phyloP scores from a whole-genome alignment of 2,888 invertebrate species.

The Melangyna quadrimaculata region DNA sequence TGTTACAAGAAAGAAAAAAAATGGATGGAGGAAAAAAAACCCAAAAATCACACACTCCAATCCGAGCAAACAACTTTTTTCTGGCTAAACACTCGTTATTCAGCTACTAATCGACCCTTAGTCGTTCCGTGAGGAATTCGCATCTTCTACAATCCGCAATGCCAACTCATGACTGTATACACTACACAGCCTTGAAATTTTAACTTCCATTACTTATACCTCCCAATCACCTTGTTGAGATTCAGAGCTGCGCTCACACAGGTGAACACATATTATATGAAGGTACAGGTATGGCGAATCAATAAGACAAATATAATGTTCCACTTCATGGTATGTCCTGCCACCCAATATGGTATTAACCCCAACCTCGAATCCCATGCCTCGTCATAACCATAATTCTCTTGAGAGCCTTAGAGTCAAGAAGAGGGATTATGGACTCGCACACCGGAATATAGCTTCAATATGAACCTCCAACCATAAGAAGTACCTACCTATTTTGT shows the following conservation, averaged over 20 bases:
- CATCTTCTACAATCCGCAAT: background rate
- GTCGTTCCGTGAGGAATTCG: slow-evolving; percentile 33
- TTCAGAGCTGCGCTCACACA: slow-evolving; percentile 20
- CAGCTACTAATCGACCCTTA: slow-evolving; percentile 63
- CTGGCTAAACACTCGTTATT: slow-evolving; percentile 61
- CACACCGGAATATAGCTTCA: slow-evolving; percentile 49
- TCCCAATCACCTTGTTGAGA: background rate
- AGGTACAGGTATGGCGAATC: slow-evolving; percentile 43
- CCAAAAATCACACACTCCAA: slow-evolving; percentile 13
- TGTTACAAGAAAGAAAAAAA: background rate
- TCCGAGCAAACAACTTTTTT: slow-evolving; percentile 54
- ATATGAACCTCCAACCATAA: slow-evolving; percentile 24
- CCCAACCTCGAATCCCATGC: slow-evolving; percentile 24
- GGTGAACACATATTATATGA: slow-evolving; percentile 47
- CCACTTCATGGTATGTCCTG: background rate
- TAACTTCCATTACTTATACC: slow-evolving; percentile 22
- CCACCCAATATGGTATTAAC: background rate
- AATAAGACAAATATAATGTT: slow-evolving; percentile 57
- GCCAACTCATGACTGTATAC: slow-evolving; percentile 14
- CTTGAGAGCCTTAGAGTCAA: slow-evolving; percentile 60
- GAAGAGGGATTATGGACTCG: slow-evolving; percentile 57
- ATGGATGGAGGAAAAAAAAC: background rate
- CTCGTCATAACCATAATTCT: slow-evolving; percentile 69
- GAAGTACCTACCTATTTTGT: slow-evolving; percentile 11
- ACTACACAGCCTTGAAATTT: slow-evolving; percentile 51